Percentiles rank a stretch among this genome's conserved stretches.
These are phyloP conservation scores for Hydrotaea diabolus DNA, from an alignment of 2,888 invertebrate genomes.

Conservation along the genomic window DNA sequence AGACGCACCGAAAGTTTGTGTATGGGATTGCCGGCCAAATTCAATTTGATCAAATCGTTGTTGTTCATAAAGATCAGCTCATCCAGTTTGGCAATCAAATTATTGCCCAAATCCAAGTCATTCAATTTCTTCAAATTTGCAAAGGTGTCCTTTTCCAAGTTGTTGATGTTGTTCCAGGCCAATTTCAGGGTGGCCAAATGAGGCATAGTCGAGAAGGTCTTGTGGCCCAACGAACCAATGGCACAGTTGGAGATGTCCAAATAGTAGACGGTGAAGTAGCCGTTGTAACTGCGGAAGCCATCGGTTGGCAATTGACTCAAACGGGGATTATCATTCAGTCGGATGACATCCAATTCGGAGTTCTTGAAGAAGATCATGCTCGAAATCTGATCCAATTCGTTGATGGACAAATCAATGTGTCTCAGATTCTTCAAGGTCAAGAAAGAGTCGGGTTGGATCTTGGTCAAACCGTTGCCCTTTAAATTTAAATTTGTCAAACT, in stretches of 20 bases:
- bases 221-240: conserved; percentile 84
- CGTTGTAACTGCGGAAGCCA: conserved; percentile 85
- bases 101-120: conserved; percentile 87
- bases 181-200: conserved; percentile 86
- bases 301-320: conserved; percentile 85
- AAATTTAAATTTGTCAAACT: conserved; percentile 86
- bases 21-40: conserved; percentile 88
- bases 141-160: conserved; percentile 83
- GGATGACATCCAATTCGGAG: conserved; percentile 85
- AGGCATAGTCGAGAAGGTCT: conserved; percentile 87
- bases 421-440: conserved; percentile 85
- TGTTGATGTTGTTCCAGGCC: conserved; percentile 85
- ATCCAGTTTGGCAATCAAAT: conserved; percentile 84
- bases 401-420: conserved; percentile 88
- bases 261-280: conserved; percentile 84
- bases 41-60: conserved; percentile 84
- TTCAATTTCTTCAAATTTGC: conserved; percentile 83
- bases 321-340: conserved; percentile 86
- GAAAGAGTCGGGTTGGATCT: conserved; percentile 87
- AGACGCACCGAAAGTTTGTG: conserved; percentile 85
- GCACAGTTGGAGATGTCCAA: conserved; percentile 89
- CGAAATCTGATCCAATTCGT: conserved; percentile 86
- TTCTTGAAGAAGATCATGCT: conserved; percentile 87
- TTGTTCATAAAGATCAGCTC: conserved; percentile 86
- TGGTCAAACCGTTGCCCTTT: conserved; percentile 86